Base-by-base conservation (phyloP, 35 echinoderm and acorn worm genomes). In the Heliocidaris erythrogramma region DNA sequence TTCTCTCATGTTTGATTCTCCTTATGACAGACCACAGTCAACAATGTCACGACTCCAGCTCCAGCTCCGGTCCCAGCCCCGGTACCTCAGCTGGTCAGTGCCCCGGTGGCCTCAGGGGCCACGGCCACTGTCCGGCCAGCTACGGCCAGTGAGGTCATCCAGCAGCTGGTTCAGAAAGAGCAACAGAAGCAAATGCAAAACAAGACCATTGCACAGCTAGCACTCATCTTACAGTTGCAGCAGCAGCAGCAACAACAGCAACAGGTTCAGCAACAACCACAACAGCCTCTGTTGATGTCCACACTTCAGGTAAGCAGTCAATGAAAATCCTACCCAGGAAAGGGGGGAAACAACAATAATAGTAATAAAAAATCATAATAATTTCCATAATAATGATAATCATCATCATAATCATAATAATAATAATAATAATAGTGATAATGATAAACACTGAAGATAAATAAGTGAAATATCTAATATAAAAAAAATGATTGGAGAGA, bases 161-260 rank as follows among this genome's bases (percentile, higher is more conserved):
- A 92, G 47, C 91, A 59, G 49, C 91, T 92, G 91, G 91, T 92
- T 42, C 91, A 92, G 91, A 92, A 92, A 48, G 91, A 92, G 32
- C 91, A 92, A 30, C 91, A 92, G 91, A 92, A 92, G 13, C 91
- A 92, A 49, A 18, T 52, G 27, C 91, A 92, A 49, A 92, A 49
- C 91, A 92, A 92, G 91, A 92, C 91, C 91, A 49, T 92, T 30
- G 91, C 91, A 6, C 91, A 92, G 91, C 49, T 92, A 4, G 91
- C 91, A 5, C 48, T 92, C 17, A 59, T 32, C 17, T 12, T 92
- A 2, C 90, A 95, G 60, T 30, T 92, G 21, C 94, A 95, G 94
- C 91, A 92, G 30, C 91, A 92, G 13, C 95, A 94, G 35, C 94
- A 96, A 53, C 93, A 96, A 31, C 94, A 94, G 48, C 71, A 89